These are phyloP conservation scores for Proisotoma minuta DNA, from an alignment of 2,888 invertebrate species.

Conservation along the genomic window DNA sequence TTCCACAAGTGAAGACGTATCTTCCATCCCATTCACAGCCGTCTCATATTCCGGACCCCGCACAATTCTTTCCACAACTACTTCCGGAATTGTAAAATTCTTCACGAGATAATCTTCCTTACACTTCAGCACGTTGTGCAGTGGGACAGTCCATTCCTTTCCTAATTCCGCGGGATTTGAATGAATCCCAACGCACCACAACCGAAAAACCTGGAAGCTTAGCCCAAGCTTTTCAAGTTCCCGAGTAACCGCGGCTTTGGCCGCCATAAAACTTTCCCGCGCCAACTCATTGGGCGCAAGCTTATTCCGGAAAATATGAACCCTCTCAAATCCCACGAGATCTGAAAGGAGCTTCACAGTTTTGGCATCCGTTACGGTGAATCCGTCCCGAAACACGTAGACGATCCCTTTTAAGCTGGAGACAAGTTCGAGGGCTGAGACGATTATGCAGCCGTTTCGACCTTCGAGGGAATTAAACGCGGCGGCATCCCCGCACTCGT, in stretches of 20 bases:
- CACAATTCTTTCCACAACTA: not conserved
- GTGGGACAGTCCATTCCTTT: not conserved
- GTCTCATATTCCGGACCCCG: not conserved
- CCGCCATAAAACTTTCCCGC: not conserved
- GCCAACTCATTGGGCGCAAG: not conserved
- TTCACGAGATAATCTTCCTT: not conserved
- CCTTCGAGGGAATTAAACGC: no score
- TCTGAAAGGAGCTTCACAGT: not conserved
- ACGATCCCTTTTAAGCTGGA: not conserved
- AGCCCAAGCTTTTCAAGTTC: not conserved
- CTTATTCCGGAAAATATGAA: not conserved
- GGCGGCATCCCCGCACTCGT: no score
- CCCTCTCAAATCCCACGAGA: not conserved
- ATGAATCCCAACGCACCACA: not conserved
- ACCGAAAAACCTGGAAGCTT: no score
- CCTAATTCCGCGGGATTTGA: no score
- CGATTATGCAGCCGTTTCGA: not conserved
- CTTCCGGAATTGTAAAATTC: not conserved
- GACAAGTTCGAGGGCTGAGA: not conserved
- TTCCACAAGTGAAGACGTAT: not conserved
- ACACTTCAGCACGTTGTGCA: not conserved
- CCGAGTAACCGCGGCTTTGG: not conserved
- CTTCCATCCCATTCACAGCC: not conserved
- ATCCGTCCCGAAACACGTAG: not conserved
- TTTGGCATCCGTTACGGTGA: not conserved